Percentiles rank a stretch among this genome's conserved stretches.
These are phyloP conservation scores for Lepus timidus DNA, from an alignment of 2,113 vertebrate species.

Conservation along the genomic window DNA sequence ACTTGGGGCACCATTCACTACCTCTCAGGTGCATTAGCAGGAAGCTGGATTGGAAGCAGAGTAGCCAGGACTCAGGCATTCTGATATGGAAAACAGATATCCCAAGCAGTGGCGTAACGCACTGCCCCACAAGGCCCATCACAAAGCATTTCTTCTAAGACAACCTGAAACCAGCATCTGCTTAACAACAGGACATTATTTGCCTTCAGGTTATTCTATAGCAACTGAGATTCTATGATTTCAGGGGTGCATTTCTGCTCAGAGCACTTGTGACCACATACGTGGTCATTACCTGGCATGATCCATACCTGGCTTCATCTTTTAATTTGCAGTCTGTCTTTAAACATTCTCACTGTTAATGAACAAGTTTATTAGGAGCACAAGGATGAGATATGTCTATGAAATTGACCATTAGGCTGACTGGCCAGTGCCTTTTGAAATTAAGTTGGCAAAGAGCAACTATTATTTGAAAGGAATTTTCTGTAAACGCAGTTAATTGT, in stretches of 20 bases:
- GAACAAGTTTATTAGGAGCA: not conserved
- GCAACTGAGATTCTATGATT: not conserved
- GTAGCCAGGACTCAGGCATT: too few relatives aligned
- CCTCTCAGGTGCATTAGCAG: too few relatives aligned
- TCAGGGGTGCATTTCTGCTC: not conserved
- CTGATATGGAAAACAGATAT: too few relatives aligned
- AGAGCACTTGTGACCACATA: not conserved
- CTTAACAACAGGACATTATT: not conserved
- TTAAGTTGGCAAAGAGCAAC: slow-evolving; percentile 51
- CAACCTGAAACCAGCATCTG: not conserved
- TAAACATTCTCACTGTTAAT: not conserved
- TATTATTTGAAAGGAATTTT: slow-evolving; percentile 22
- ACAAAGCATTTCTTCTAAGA: not conserved
- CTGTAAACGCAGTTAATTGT: not conserved
- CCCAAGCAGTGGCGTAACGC: too few relatives aligned
- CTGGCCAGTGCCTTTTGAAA: not conserved
- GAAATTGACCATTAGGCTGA: not conserved
- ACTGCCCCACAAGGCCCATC: too few relatives aligned
- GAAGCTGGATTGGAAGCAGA: too few relatives aligned
- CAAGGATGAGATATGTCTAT: not conserved
- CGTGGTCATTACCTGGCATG: not conserved
- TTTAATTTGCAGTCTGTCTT: not conserved
- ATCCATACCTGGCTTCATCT: not conserved
- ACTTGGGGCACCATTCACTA: too few relatives aligned
- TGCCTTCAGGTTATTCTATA: not conserved